phyloP scores from a whole-genome alignment of 2,888 invertebrate genomes.

The Microplitis deprimator region DNA sequence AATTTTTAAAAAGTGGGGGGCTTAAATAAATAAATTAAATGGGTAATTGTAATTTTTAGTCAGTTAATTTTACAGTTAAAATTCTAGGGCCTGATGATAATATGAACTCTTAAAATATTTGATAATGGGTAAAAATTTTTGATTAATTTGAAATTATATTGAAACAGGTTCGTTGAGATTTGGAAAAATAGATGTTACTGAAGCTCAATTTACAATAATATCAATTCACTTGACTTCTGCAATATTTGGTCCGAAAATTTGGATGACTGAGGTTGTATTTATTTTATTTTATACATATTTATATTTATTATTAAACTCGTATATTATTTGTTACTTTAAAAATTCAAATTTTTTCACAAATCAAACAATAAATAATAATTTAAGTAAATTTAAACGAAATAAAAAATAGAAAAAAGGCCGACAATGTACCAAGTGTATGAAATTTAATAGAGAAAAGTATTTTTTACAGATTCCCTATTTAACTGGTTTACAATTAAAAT shows the following conservation, averaged over 20 bases:
- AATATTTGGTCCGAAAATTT: slow-evolving; percentile 87
- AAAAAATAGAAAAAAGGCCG: background rate
- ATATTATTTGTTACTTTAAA: background rate
- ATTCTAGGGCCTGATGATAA: too few species aligned
- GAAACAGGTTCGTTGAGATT: slow-evolving; percentile 83
- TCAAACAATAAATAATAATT: too few species aligned
- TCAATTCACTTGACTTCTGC: slow-evolving; percentile 89
- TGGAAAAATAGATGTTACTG: slow-evolving; percentile 96
- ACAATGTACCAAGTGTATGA: background rate
- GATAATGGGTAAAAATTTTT: background rate
- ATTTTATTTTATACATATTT: slow-evolving; percentile 42
- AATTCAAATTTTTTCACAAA: too few species aligned
- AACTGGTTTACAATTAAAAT: slow-evolving; percentile 82
- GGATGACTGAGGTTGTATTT: slow-evolving; percentile 82
- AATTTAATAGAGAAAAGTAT: slow-evolving; percentile 41
- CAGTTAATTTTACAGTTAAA: too few species aligned
- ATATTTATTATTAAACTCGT: background rate
- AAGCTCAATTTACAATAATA: slow-evolving; percentile 96
- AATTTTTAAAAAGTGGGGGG: too few species aligned
- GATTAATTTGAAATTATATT: slow-evolving; percentile 21
- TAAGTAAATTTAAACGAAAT: background rate
- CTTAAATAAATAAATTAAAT: too few species aligned
- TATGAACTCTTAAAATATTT: too few species aligned
- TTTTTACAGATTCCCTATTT: slow-evolving; percentile 74
- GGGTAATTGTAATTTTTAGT: too few species aligned